Conservation (phyloP, 1,140 invertebrate species). For the Arion vulgaris region DNA sequence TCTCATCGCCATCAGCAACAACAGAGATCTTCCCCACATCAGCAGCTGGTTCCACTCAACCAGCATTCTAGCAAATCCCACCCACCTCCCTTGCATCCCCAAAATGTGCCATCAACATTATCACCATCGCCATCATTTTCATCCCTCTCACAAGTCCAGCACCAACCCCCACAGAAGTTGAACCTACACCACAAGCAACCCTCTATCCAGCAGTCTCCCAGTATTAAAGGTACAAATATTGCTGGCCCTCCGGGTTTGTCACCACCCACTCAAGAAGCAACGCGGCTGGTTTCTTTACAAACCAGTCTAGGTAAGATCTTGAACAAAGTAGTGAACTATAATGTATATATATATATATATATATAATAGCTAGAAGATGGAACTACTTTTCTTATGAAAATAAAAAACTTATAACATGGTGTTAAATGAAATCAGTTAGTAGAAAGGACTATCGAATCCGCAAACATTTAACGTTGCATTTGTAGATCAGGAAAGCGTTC, state of each 20-base stretch:
- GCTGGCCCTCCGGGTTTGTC: not conserved
- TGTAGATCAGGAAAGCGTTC: no score
- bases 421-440: no score
- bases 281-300: not conserved
- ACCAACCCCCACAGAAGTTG: not conserved
- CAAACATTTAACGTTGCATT: no score
- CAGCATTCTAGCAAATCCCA: constrained; percentile 14
- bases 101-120: not conserved
- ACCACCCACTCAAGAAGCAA: not conserved
- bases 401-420: no score
- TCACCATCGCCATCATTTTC: not conserved
- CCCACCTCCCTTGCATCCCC: not conserved
- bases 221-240: constrained; percentile 8
- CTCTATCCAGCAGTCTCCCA: not conserved
- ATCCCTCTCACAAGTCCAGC: constrained; percentile 7
- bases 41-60: constrained; percentile 7
- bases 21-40: constrained; percentile 1
- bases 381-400: no score
- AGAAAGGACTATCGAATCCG: no score
- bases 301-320: not conserved
- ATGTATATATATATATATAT: no score
- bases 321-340: no score
- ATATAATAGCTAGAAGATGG: no score
- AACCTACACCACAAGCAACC: not conserved
- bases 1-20: not conserved